phyloP scores from a whole-genome alignment of 2,113 vertebrate species.

The Xiphorhynchus elegans region DNA sequence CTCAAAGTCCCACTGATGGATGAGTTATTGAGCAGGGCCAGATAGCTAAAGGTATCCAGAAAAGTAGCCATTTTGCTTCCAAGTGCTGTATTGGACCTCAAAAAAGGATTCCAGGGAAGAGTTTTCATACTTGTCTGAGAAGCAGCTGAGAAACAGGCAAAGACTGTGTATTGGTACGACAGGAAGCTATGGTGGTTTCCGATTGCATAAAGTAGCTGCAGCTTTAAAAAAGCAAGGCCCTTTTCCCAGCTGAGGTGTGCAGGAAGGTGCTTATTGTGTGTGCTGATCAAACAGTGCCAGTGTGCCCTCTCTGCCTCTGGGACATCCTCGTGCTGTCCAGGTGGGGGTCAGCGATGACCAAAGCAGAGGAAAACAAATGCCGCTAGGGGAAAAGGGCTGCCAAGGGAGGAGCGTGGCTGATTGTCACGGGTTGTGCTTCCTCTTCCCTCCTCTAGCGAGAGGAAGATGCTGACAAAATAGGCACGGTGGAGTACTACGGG shows the following conservation, averaged over 20 bases:
- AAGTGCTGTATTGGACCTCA: neutral
- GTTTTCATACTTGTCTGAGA: neutral
- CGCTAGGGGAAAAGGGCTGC: neutral
- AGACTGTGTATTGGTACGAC: fast-evolving
- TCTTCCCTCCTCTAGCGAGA: constrained; percentile 75
- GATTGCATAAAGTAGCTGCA: fast-evolving
- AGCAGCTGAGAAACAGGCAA: neutral
- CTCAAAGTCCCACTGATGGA: neutral
- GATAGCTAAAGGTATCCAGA: neutral
- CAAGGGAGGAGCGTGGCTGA: fast-evolving
- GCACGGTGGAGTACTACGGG: constrained; percentile 83
- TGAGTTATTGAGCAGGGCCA: neutral
- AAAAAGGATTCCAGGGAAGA: neutral
- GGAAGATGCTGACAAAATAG: constrained; percentile 80
- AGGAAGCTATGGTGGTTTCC: neutral
- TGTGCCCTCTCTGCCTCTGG: fast-evolving
- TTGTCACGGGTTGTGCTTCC: neutral
- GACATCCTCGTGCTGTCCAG: fast-evolving
- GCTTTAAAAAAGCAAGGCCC: neutral
- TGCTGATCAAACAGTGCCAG: neutral
- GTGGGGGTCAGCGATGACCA: neutral
- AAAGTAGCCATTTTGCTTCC: neutral
- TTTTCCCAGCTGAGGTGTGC: neutral
- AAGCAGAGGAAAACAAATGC: neutral
- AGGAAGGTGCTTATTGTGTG: neutral